Evolutionary conservation across 1,140 invertebrate genomes (phyloP), one percentile per base, ranked within the genome.

Genomic region (Calliopsis andreniformis): DNA sequence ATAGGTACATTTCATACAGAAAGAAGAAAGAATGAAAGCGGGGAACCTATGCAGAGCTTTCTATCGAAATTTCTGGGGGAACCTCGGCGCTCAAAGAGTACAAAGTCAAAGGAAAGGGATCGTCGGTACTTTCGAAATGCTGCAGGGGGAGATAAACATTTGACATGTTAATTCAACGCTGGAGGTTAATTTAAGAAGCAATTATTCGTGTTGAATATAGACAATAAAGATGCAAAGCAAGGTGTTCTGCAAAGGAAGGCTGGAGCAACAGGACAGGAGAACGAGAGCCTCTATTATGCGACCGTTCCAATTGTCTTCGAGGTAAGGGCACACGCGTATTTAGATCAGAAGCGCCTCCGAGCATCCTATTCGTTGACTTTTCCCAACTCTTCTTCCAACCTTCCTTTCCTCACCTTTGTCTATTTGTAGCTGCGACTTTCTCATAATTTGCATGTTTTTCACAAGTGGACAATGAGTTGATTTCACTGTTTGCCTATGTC

Each of bases 141-240:
- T 5, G 5, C 20, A 7, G 12, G 23, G 6, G 1, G 10, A 42
- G 10, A 35, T 8, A 71, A 63, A 56, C 66, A 64, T 77, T 71
- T 56, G 58, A 35, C 55, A 55, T 63, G 76, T 63, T 63, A 63
- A 71, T 71, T 56, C 49, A 20, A 30, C 39, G 61, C 14, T 28
- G 35, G 20, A 73, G 61, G 55, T 67, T 81, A 59, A 77, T 82
- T 85, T 79, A 79, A 86, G 85, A 86, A 83, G 78, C 81, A 86
- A 86, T 86, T 86, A 86, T 76, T 71, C 76, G 30, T n/a, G 53
- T 69, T 81, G 84, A 83, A 83, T 72, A 69, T 83, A 86, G 86
- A 85, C 78, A 86, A 81, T 79, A 55, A 78, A 71, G 43, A 75
- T 42, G 66, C 63, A 45, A 53, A 72, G 51, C 58, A 35, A 30